Evolutionary conservation across 2,888 invertebrate species (phyloP), one percentile per base, ranked within the genome.

Genomic region (Eurytoma californica): DNA sequence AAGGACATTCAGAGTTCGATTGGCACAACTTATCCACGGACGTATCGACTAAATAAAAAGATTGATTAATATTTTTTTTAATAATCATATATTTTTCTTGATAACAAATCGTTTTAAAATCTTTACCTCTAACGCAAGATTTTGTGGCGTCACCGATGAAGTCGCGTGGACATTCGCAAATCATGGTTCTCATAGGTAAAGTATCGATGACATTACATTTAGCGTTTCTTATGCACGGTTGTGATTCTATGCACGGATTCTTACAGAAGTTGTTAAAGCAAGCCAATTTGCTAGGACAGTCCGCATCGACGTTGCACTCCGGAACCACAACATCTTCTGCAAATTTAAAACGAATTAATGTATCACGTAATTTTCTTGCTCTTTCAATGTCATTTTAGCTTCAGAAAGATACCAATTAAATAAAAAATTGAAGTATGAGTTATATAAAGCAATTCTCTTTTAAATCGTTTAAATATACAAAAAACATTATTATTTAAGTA

Each of bases 141-240:
- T 95, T 93, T 84, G 97, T 95, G 13, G 97, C 97, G 90, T 97
- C 96, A 83, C 97, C 97, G 84, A 95, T 92, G 85, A 94, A 95
- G 81, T 96, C 96, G 80, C 94, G 94, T 81, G 95, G 93, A 88
- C 97, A 97, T 87, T 95, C 94, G 89, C 97, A 97, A 79, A 96
- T 94, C 93, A 97, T 95, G 9, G 97, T 96, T 84, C 97, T 93
- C 91, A 96, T 92, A 7, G 97, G 97, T 82, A 97, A 91, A 0
- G 96, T 96, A 86, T 97, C 95, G 30, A 96, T 94, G 13, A 97
- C 97, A 12, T 94, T 93, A 88, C 97, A 97, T 83, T 94, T 93
- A 0, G 97, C 96, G 87, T 95, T 94, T 55, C 91, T 88, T 18
- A 96, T 96, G 86, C 97, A 97, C 0, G 97, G 96, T 86, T 93